Conservation (phyloP, 2,113 vertebrate genomes). For the Myxocyprinus asiaticus region DNA sequence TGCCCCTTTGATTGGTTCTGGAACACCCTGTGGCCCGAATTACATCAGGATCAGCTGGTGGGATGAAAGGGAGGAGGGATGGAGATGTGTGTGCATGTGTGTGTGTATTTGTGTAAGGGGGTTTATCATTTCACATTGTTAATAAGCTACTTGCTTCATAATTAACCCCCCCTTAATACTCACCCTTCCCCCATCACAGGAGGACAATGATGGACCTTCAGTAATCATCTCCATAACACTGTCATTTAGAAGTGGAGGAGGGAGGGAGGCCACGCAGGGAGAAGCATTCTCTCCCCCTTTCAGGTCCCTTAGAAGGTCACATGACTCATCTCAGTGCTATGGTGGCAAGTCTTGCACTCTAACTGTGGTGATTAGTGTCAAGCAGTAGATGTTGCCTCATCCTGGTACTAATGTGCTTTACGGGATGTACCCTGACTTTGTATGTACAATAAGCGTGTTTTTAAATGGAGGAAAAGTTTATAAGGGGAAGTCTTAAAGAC, state of each 20-base stretch:
- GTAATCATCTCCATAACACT: slow-evolving; percentile 43
- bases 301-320: slow-evolving; percentile 34
- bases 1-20: slow-evolving; percentile 32
- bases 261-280: background rate
- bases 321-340: slow-evolving; percentile 39
- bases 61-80: slow-evolving; percentile 12
- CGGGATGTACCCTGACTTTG: slow-evolving; percentile 18
- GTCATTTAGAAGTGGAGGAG: slow-evolving; percentile 35
- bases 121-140: slow-evolving; percentile 40
- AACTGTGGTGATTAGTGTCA: slow-evolving; percentile 56
- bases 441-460: background rate
- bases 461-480: background rate
- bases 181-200: slow-evolving; percentile 42
- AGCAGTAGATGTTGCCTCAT: slow-evolving; percentile 2
- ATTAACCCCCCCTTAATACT: slow-evolving; percentile 48
- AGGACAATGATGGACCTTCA: slow-evolving; percentile 40
- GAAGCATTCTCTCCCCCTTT: slow-evolving; percentile 24
- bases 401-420: slow-evolving; percentile 5
- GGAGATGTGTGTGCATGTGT: slow-evolving; percentile 11
- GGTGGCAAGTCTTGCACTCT: slow-evolving; percentile 29
- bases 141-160: slow-evolving; percentile 51
- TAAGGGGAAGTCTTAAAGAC: slow-evolving; percentile 10
- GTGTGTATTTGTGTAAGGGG: background rate
- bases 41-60: slow-evolving; percentile 62
- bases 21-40: slow-evolving; percentile 51